Percentiles rank a stretch among this genome's conserved stretches.
Evolutionary conservation across 2,797 vertebrate species (phyloP).

Genomic region (Gouania willdenowi): DNA sequence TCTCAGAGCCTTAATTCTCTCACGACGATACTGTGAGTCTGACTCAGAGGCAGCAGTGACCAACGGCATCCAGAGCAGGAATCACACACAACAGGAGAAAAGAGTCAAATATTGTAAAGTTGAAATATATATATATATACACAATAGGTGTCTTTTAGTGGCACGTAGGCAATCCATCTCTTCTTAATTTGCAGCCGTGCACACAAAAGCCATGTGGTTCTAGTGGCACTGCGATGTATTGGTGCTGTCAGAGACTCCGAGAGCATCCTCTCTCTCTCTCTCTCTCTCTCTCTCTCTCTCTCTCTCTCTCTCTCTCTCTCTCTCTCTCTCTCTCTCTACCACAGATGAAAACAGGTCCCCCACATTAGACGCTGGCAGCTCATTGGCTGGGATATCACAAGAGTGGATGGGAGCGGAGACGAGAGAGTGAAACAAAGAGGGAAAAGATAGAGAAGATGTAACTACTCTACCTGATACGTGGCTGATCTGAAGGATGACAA

Average conservation of each 20-base stretch:
- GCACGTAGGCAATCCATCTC: conserved; percentile 60
- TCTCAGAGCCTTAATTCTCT: conserved; percentile 61
- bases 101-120: no score
- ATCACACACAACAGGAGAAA: no score
- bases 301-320: conserved; percentile 1
- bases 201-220: conserved; percentile 67
- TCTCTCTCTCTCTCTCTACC: conserved; percentile 5
- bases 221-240: conserved; percentile 59
- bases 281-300: conserved; percentile 5
- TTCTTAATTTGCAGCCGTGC: conserved; percentile 46
- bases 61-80: conserved; percentile 17
- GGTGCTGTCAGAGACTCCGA: conserved; percentile 63
- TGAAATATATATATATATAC: no score
- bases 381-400: conserved; percentile 66
- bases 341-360: conserved; percentile 62
- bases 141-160: conserved; percentile 49
- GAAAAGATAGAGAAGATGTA: conserved; percentile 56
- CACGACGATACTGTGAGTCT: conserved; percentile 26
- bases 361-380: conserved; percentile 59
- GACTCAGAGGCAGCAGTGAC: conserved; percentile 20
- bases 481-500: conserved; percentile 30
- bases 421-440: conserved; percentile 21
- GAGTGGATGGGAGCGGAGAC: conserved; percentile 49
- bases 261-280: conserved; percentile 28
- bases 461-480: conserved; percentile 51